Evolutionary conservation across 2,113 vertebrate genomes (phyloP), one percentile per base, ranked within the genome.

Genomic region (Okapia johnstoni): DNA sequence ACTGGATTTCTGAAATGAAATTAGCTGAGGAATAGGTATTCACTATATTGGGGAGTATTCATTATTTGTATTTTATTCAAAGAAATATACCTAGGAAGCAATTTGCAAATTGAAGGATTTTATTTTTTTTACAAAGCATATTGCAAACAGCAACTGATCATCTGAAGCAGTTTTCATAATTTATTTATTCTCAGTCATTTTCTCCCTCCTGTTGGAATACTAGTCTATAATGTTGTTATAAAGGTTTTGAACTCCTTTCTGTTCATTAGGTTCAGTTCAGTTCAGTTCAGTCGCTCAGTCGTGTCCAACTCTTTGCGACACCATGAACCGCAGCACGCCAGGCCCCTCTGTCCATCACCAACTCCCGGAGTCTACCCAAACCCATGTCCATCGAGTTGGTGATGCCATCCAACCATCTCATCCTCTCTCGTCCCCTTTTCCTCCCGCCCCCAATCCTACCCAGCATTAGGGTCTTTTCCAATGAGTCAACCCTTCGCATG

Each of bases 171-270:
- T 2, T 95, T 94, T 88, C 40, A 55, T 43, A 79, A 21, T 21
- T 86, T 81, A 58, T 25, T 76, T 36, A 79, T 79, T 61, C 83
- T 70, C 28, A 80, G 25, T 70, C 36, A 88, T 88, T 87, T 86
- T 93, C 80, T 92, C 66, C 81, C 70, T 61, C 11, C 46, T 55
- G 7, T 84, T 80, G 81, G 57, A 60, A 77, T 61, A 30, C 46
- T 52, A 96, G 25, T 66, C 36, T 83, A 84, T 93, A 55, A 46
- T 66, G 76, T 60, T 92, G 50, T 66, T 86, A 60, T 46, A 91
- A 97, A 93, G 30, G 23, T 73, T 95, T 79, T 94, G 36, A 84
- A 36, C 46, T 89, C 93, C 46, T 94, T 63, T 89, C 28, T 89
- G 50, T n/a, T 83, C 28, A 57, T 52, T 26, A 88, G 23, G 21